phyloP scores from a whole-genome alignment of 2,888 invertebrate genomes.

The Magallana nippona region DNA sequence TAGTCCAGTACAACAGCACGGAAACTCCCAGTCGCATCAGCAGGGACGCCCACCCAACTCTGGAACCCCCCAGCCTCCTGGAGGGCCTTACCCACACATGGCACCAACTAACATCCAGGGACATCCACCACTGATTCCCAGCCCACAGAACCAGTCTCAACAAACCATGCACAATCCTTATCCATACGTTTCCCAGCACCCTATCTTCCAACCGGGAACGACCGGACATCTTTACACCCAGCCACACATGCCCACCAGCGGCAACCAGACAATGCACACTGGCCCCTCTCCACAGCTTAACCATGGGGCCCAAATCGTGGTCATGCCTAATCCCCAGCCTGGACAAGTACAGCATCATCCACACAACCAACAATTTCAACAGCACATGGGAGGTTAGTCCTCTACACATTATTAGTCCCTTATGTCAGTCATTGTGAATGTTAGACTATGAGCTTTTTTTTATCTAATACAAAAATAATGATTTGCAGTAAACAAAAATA shows the following conservation, averaged over 20 bases:
- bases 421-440: too few species aligned
- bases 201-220: constrained; percentile 42
- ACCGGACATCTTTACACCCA: constrained; percentile 52
- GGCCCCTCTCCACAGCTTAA: constrained; percentile 48
- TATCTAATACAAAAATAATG: too few species aligned
- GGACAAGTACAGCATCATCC: constrained; percentile 58
- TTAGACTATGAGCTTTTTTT: background rate
- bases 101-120: constrained; percentile 50
- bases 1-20: constrained; percentile 65
- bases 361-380: constrained; percentile 66
- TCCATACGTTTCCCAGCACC: constrained; percentile 52
- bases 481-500: too few species aligned
- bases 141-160: constrained; percentile 70
- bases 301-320: constrained; percentile 61
- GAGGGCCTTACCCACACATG: constrained; percentile 56
- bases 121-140: constrained; percentile 66
- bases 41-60: constrained; percentile 66
- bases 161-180: constrained; percentile 58
- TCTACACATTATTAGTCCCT: too few species aligned
- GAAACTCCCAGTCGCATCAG: constrained; percentile 55
- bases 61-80: constrained; percentile 66
- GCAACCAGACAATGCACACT: constrained; percentile 53
- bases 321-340: constrained; percentile 63
- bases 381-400: constrained; percentile 64
- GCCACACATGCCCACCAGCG: constrained; percentile 54